Base-by-base conservation (phyloP, 2,113 vertebrate genomes). In the Aptenodytes forsteri region DNA sequence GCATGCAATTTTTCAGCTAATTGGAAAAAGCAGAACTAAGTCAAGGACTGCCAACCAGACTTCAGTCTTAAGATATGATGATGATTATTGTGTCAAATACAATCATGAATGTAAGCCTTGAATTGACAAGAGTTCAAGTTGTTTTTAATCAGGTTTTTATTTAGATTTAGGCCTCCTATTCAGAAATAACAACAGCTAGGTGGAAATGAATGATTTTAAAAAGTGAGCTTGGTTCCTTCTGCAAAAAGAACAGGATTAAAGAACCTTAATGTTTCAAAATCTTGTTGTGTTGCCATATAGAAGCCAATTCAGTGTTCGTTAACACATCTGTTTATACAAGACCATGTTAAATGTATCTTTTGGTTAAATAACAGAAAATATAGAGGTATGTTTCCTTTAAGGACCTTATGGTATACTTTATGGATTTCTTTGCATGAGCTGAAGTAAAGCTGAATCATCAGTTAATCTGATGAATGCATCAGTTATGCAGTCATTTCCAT, bases 61-160 rank as follows among this genome's bases (percentile, higher is more conserved):
- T 98, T 98, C 78, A 76, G 93, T 96, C 91, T 94, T 96, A 97
- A 97, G 93, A 96, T 97, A 94, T 88, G 97, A 97, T 97, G 93
- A 98, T 98, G 95, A 97, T 98, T 95, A 97, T 97, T 97, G 73
- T 98, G 98, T 98, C 98, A 98, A 97, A 98, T 97, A 82, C 90
- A 98, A 98, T 98, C 97, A 97, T 83, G 86, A 96, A 87, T 91
- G 73, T 96, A 87, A 95, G 82, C 77, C 90, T 96, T 95, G 91
- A 98, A 90, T 89, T 97, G 91, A 95, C 64, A 96, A 95, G 85
- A 95, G 94, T 96, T 93, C 89, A 95, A 93, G 80, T 84, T 97
- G 91, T 12, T 97, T 97, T 97, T 95, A 97, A 96, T 97, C 82
- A 93, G 80, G 49, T 79, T 98, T 38, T 56, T 93, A 93, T 91